Conservation (phyloP, 2,797 vertebrate species). For the Enteromius argenteus region DNA sequence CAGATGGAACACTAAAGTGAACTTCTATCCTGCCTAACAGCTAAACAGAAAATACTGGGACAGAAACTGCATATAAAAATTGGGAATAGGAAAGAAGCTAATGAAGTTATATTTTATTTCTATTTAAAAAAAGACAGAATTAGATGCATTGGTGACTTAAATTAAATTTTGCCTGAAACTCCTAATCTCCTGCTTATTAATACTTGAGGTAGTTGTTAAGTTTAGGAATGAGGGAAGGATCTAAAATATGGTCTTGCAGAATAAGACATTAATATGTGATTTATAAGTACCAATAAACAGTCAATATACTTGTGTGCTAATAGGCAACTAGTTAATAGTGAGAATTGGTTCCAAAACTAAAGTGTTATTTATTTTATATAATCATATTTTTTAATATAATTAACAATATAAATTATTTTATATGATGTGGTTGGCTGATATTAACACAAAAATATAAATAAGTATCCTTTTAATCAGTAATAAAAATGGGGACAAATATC, state of each 20-base stretch:
- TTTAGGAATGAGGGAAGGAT: not conserved
- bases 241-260: not conserved
- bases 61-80: too few relatives aligned
- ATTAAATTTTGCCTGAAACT: not conserved
- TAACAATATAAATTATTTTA: too few relatives aligned
- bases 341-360: not conserved
- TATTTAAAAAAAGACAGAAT: too few relatives aligned
- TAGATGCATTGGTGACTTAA: too few relatives aligned
- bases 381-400: too few relatives aligned
- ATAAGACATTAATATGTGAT: not conserved
- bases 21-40: not conserved
- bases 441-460: not conserved
- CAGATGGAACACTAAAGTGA: not conserved
- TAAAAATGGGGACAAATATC: not conserved
- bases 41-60: too few relatives aligned
- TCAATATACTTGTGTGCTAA: not conserved
- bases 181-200: not conserved
- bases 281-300: not conserved
- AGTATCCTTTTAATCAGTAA: not conserved
- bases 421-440: not conserved
- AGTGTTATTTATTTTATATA: not conserved
- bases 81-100: not conserved
- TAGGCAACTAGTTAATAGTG: not conserved
- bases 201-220: not conserved
- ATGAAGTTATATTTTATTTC: not conserved